These are phyloP conservation scores for Drosophila engyochracea DNA, from an alignment of 2,888 invertebrate species.

Conservation along the genomic window DNA sequence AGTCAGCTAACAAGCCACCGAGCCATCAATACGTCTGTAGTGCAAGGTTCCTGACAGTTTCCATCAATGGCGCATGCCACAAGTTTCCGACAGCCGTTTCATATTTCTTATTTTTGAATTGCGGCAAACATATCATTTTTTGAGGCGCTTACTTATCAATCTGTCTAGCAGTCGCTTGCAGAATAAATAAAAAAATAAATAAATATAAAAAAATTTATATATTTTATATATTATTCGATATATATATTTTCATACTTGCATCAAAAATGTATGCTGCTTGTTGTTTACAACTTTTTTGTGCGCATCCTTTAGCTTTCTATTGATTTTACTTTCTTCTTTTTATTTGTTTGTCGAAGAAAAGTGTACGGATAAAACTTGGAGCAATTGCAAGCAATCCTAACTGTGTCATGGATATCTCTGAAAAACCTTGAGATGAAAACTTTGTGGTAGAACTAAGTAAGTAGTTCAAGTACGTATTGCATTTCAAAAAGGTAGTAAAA, in stretches of 20 bases:
- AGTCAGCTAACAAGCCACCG: constrained; percentile 45
- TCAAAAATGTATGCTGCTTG: constrained; percentile 3
- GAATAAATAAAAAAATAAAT: neutral
- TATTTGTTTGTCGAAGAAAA: neutral
- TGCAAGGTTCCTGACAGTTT: constrained; percentile 49
- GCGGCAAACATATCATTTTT: constrained; percentile 46
- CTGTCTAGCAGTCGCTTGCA: constrained; percentile 11
- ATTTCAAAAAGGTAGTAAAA: neutral
- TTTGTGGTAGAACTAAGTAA: neutral
- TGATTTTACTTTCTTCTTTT: neutral
- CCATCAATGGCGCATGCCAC: constrained; percentile 36
- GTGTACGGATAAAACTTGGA: constrained; percentile 2
- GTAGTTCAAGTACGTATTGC: neutral
- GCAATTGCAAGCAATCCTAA: neutral
- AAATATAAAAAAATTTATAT: neutral
- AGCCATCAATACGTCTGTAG: constrained; percentile 52
- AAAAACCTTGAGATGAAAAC: neutral
- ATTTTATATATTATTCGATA: neutral
- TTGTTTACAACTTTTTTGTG: neutral
- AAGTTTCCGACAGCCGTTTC: constrained; percentile 26
- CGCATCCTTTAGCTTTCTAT: neutral
- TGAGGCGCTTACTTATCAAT: constrained; percentile 26
- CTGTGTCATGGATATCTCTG: neutral
- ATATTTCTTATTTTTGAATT: constrained; percentile 30
- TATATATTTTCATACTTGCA: constrained; percentile 11